Conservation (phyloP, 1,140 invertebrate genomes). For the Drosophila jambulina region DNA sequence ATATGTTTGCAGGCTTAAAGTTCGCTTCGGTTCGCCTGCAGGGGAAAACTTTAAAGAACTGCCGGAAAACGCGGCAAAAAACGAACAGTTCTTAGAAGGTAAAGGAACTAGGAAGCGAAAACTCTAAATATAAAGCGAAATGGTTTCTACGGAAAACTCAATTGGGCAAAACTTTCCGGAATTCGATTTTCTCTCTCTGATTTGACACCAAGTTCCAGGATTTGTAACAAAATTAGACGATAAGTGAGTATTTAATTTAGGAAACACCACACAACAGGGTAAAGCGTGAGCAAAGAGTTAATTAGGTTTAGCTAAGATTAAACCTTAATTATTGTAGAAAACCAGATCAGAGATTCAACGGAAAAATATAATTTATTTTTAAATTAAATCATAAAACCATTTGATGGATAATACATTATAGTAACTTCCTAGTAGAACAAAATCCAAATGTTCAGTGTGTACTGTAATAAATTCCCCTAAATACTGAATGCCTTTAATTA, state of each 20-base stretch:
- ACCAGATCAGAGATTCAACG: neutral
- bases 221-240: neutral
- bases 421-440: too few relatives aligned
- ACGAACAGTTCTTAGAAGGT: neutral
- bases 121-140: neutral
- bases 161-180: neutral
- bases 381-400: neutral
- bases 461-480: too few relatives aligned
- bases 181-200: neutral
- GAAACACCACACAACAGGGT: neutral
- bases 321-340: neutral
- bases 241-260: neutral
- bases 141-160: neutral
- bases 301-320: too few relatives aligned
- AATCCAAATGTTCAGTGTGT: too few relatives aligned
- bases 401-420: too few relatives aligned
- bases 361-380: neutral
- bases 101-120: neutral
- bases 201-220: neutral
- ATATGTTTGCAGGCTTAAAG: constrained; percentile 43
- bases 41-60: constrained; percentile 16
- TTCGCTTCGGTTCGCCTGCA: neutral
- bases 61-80: neutral
- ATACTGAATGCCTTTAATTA: too few relatives aligned
- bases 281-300: neutral